A percentile compares a stretch with the other conserved stretches of the same genome.
phyloP scores from a whole-genome alignment of 2,113 vertebrate species.

The Hippocampus mohnikei region DNA sequence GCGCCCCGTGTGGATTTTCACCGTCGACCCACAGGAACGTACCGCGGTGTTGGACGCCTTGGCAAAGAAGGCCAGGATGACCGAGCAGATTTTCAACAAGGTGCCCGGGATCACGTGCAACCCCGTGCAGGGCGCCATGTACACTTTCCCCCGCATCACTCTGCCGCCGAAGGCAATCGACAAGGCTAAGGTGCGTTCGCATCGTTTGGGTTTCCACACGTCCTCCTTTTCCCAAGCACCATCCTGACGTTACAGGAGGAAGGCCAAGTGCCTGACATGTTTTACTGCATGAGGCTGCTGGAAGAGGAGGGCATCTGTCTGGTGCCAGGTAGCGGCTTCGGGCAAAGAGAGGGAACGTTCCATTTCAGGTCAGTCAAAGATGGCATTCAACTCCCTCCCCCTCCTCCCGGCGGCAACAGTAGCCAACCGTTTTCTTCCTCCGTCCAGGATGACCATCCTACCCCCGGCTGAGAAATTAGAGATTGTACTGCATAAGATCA shows the following conservation, averaged over 20 bases:
- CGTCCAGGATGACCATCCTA: slow-evolving; percentile 85
- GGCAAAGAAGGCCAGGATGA: slow-evolving; percentile 81
- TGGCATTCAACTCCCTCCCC: too few species aligned
- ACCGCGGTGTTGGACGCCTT: slow-evolving; percentile 69
- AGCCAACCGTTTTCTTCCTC: background rate
- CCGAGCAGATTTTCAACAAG: slow-evolving; percentile 77
- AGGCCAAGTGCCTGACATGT: slow-evolving; percentile 81
- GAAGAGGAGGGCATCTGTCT: slow-evolving; percentile 92
- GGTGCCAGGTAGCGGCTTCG: slow-evolving; percentile 90
- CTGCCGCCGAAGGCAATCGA: slow-evolving; percentile 76
- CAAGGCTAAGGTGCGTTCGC: slow-evolving; percentile 75
- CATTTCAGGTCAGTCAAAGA: slow-evolving; percentile 81
- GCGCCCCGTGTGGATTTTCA: too few species aligned
- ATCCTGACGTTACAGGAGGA: slow-evolving; percentile 63
- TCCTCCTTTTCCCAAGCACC: background rate
- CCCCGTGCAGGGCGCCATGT: slow-evolving; percentile 93
- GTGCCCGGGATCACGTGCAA: slow-evolving; percentile 84
- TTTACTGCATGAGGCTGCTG: slow-evolving; percentile 84
- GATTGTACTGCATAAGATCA: slow-evolving; percentile 75
- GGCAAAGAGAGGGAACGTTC: slow-evolving; percentile 84
- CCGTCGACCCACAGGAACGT: slow-evolving; percentile 72
- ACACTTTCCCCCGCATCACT: slow-evolving; percentile 82
- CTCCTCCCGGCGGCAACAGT: background rate
- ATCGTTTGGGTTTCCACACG: background rate
- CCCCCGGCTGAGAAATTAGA: slow-evolving; percentile 81